Percentiles rank a stretch among this genome's conserved stretches.
Evolutionary conservation across 2,888 invertebrate genomes (phyloP).

Genomic region (Polymixis flavicincta): DNA sequence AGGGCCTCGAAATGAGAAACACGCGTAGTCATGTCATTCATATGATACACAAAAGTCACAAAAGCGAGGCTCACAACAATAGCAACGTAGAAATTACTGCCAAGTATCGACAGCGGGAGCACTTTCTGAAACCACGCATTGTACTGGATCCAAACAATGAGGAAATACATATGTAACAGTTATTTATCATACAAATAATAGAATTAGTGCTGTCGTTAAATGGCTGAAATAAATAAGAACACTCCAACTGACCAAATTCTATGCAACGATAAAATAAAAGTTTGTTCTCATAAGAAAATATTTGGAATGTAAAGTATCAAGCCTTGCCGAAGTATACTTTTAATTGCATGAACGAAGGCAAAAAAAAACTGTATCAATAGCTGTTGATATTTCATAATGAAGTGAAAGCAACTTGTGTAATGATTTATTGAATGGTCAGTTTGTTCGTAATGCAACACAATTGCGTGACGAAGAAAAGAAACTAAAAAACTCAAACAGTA

Average conservation of each 20-base stretch:
- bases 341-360: background rate
- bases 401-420: slow-evolving; percentile 72
- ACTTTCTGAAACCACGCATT: slow-evolving; percentile 77
- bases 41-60: slow-evolving; percentile 76
- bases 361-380: slow-evolving; percentile 49
- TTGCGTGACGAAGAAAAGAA: slow-evolving; percentile 64
- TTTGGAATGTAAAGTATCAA: background rate
- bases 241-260: background rate
- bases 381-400: slow-evolving; percentile 64
- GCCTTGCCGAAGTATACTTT: background rate
- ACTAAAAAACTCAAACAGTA: slow-evolving; percentile 60
- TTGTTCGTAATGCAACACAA: slow-evolving; percentile 52
- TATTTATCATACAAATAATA: slow-evolving; percentile 50
- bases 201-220: slow-evolving; percentile 29
- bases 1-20: slow-evolving; percentile 69
- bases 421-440: slow-evolving; percentile 67
- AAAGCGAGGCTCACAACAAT: slow-evolving; percentile 76
- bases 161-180: slow-evolving; percentile 66
- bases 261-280: background rate
- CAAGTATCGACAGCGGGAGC: slow-evolving; percentile 77
- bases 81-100: slow-evolving; percentile 78
- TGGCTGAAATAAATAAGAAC: slow-evolving; percentile 21
- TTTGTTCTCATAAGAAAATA: slow-evolving; percentile 18
- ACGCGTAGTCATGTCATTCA: slow-evolving; percentile 73
- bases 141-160: slow-evolving; percentile 73